phyloP scores from a whole-genome alignment of 2,113 vertebrate species.

The Syrmaticus mikado region DNA sequence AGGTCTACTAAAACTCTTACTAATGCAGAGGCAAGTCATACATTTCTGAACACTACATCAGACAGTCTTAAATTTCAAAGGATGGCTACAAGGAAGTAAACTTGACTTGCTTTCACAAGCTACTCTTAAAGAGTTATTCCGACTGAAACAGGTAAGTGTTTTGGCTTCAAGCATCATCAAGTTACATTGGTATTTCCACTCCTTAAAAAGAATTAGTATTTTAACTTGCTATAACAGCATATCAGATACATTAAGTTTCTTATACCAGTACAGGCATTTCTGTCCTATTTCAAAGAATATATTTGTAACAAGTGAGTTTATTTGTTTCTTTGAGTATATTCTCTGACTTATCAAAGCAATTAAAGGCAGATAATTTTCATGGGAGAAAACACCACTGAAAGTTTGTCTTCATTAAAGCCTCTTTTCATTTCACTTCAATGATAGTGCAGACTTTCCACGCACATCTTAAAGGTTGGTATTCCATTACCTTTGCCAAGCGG shows the following conservation, averaged over 20 bases:
- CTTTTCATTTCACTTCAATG: neutral
- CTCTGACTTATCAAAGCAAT: neutral
- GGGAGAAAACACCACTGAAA: neutral
- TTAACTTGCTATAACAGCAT: neutral
- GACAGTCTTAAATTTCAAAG: neutral
- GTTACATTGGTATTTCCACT: neutral
- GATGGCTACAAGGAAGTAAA: neutral
- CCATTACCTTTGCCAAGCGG: slow-evolving; percentile 92
- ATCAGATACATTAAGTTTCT: neutral
- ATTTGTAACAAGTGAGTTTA: neutral
- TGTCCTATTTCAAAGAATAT: neutral
- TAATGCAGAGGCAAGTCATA: neutral
- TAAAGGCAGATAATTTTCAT: neutral
- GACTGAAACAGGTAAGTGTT: neutral
- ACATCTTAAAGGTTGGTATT: neutral
- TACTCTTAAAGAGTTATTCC: neutral
- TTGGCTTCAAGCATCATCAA: neutral
- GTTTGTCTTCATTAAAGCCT: neutral
- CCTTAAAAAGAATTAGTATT: neutral
- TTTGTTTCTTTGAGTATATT: neutral
- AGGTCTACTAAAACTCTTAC: neutral
- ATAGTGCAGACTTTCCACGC: neutral
- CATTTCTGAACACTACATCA: neutral
- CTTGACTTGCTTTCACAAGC: neutral
- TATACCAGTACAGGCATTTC: neutral